Percentiles rank a stretch among this genome's conserved stretches.
Conservation (phyloP, 2,797 vertebrate genomes). For the Sebastes jordani region DNA sequence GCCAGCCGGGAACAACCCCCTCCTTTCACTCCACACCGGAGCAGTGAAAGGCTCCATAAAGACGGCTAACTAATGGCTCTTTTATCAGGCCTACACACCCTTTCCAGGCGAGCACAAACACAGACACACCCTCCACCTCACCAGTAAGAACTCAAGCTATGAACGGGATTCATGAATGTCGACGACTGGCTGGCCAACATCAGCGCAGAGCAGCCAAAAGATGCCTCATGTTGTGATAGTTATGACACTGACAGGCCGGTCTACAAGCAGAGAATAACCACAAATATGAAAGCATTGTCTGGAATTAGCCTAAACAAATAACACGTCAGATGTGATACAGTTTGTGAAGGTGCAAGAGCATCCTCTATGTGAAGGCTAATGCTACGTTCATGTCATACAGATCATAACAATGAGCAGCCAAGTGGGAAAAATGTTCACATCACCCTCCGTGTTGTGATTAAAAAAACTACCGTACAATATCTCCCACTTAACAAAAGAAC, state of each 20-base stretch:
- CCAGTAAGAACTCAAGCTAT: conserved; percentile 15
- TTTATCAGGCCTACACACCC: conserved; percentile 68
- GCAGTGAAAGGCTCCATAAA: conserved; percentile 72
- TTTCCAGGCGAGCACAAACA: conserved; percentile 56
- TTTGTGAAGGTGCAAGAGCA: background rate
- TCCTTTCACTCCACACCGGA: conserved; percentile 53
- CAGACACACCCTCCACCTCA: conserved; percentile 66
- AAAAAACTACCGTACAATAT: background rate
- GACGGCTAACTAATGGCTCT: conserved; percentile 59
- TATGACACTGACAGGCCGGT: background rate
- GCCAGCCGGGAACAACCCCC: conserved; percentile 60
- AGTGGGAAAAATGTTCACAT: background rate
- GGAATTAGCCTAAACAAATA: background rate
- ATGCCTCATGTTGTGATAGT: background rate
- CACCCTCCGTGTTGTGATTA: background rate
- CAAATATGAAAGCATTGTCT: conserved; percentile 5
- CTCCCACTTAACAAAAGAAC: too few relatives aligned
- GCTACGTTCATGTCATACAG: background rate
- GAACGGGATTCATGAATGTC: conserved; percentile 34
- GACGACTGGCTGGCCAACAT: conserved; percentile 12
- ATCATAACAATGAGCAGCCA: background rate
- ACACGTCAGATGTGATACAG: background rate
- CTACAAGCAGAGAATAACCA: background rate
- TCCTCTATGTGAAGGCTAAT: background rate
- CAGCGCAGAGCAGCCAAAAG: background rate